phyloP scores from a whole-genome alignment of 2,113 vertebrate species.

The Bos indicus region DNA sequence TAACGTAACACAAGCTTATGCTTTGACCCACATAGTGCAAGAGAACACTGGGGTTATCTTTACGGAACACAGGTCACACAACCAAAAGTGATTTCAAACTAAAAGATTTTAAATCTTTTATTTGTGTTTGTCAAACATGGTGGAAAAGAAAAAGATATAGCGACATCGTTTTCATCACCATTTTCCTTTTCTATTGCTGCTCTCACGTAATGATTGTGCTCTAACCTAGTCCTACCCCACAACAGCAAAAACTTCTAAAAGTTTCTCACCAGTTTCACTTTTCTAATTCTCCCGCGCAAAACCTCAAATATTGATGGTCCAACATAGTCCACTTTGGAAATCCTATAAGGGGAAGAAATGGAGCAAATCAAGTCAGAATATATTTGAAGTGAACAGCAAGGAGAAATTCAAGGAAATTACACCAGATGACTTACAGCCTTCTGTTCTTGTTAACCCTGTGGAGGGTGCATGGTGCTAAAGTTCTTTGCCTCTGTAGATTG shows the following conservation, averaged over 20 bases:
- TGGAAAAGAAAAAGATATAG: not conserved
- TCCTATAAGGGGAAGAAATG: not conserved
- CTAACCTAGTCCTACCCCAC: not conserved
- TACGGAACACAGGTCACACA: not conserved
- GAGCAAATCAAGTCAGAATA: not conserved
- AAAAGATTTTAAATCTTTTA: not conserved
- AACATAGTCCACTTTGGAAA: not conserved
- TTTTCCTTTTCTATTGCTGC: not conserved
- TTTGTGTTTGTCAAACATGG: not conserved
- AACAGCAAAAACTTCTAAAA: not conserved
- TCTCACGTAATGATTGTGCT: not conserved
- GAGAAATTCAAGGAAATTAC: not conserved
- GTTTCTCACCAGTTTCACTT: not conserved
- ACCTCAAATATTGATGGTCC: not conserved
- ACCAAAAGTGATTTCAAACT: not conserved
- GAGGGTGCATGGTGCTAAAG: not conserved
- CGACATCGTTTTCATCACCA: not conserved
- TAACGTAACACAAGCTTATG: not conserved
- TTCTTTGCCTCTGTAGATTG: not conserved
- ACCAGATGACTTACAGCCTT: not conserved
- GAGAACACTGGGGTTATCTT: not conserved
- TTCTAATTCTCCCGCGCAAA: not conserved
- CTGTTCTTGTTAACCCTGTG: not conserved
- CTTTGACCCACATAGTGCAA: not conserved
- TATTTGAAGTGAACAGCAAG: not conserved